phyloP scores from a whole-genome alignment of 2,888 invertebrate species.

The Pristionchus fissidentatus region DNA sequence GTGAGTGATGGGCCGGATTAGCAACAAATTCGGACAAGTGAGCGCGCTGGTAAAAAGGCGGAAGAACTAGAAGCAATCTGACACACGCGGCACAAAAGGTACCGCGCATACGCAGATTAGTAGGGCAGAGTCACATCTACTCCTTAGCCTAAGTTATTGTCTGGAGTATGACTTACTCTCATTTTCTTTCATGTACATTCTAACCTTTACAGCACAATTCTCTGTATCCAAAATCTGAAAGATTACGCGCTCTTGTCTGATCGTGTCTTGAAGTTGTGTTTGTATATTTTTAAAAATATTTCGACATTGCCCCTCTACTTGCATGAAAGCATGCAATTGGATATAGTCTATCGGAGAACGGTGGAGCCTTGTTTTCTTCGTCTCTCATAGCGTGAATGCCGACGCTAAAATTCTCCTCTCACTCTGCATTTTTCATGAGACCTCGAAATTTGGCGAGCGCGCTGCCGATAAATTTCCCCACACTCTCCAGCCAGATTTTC shows the following conservation, averaged over 20 bases:
- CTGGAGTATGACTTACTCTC: not conserved
- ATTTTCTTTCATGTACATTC: not conserved
- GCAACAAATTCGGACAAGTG: conserved; percentile 39
- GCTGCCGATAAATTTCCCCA: not conserved
- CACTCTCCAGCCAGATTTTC: not conserved
- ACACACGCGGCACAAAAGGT: conserved; percentile 1
- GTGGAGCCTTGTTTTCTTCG: not conserved
- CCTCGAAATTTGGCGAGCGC: not conserved
- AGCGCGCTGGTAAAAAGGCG: no score
- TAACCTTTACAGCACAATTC: no score
- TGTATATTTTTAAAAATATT: no score
- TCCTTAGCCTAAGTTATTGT: not conserved
- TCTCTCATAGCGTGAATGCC: not conserved
- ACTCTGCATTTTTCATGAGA: conserved; percentile 27
- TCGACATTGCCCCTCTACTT: no score
- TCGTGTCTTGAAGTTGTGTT: no score
- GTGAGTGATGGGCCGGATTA: conserved; percentile 18
- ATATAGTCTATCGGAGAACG: no score
- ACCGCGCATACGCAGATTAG: no score
- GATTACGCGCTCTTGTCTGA: no score
- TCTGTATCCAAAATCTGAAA: no score
- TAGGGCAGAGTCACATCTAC: no score
- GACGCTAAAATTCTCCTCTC: not conserved
- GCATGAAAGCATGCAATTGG: no score
- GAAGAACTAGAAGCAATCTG: not conserved